These are phyloP conservation scores for Micropoecilia bifurca DNA, from an alignment of 2,797 vertebrate genomes.

Conservation along the genomic window DNA sequence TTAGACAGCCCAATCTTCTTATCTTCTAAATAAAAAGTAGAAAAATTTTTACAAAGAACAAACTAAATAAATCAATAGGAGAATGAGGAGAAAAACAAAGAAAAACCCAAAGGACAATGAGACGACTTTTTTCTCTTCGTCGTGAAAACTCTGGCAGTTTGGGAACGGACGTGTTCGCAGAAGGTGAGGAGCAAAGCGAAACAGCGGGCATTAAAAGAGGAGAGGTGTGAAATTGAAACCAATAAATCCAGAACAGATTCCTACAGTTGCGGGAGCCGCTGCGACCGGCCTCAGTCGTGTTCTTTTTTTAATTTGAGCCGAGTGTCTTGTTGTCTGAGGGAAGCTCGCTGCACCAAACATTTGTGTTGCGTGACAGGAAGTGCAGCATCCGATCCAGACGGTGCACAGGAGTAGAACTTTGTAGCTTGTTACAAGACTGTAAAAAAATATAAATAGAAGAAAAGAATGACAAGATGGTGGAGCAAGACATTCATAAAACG, in stretches of 20 bases:
- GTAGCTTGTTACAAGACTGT: background rate
- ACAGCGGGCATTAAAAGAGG: constrained; percentile 68
- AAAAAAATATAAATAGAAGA: background rate
- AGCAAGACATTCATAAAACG: too few species aligned
- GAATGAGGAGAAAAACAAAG: constrained; percentile 13
- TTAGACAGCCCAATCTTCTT: constrained; percentile 49
- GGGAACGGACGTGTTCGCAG: background rate
- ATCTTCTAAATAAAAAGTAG: background rate
- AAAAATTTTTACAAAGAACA: background rate
- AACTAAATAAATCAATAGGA: background rate
- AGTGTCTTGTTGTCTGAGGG: constrained; percentile 43
- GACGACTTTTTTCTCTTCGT: background rate
- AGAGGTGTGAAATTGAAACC: constrained; percentile 79
- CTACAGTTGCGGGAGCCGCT: constrained; percentile 63
- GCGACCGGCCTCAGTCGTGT: constrained; percentile 49
- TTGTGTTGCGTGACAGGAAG: constrained; percentile 10
- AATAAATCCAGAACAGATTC: constrained; percentile 77
- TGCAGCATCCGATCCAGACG: background rate
- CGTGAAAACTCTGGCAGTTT: constrained; percentile 35
- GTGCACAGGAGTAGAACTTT: background rate
- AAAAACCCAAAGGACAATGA: constrained; percentile 18
- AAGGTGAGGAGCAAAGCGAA: constrained; percentile 55
- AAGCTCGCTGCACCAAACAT: constrained; percentile 24
- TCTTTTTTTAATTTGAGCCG: constrained; percentile 58
- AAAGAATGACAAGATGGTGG: too few species aligned